Conservation (phyloP, 2,888 invertebrate genomes). For the Coelinius sp. region DNA sequence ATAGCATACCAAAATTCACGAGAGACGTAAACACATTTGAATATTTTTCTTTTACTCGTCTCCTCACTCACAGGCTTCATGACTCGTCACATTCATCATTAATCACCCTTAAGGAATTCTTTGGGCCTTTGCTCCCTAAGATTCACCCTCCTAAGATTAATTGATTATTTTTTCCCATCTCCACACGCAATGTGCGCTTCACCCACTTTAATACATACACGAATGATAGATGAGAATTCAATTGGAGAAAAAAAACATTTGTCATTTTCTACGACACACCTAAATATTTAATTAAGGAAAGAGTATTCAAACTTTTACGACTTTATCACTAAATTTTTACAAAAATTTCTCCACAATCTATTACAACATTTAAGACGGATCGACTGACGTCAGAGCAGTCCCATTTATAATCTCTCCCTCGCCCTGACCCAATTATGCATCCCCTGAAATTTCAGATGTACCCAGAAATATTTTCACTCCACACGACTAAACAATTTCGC, state of each 20-base stretch:
- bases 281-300: background rate
- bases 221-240: background rate
- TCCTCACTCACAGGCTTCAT: background rate
- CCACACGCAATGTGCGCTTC: conserved; percentile 8
- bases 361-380: background rate
- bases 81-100: background rate
- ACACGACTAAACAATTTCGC: background rate
- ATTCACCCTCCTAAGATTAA: background rate
- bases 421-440: conserved; percentile 13
- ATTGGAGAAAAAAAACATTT: background rate
- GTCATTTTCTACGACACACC: background rate
- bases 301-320: background rate
- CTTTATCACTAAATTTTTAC: background rate
- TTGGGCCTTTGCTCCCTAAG: background rate
- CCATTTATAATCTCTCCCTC: background rate
- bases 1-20: background rate
- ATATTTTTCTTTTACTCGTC: background rate
- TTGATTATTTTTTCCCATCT: conserved; percentile 3
- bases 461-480: conserved; percentile 9
- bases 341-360: background rate
- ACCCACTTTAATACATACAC: background rate
- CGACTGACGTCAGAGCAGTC: background rate
- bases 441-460: background rate
- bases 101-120: background rate
- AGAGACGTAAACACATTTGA: background rate